Evolutionary conservation across 1,140 invertebrate genomes (phyloP), one percentile per base, ranked within the genome.

Genomic region (Eulimnadia texana): DNA sequence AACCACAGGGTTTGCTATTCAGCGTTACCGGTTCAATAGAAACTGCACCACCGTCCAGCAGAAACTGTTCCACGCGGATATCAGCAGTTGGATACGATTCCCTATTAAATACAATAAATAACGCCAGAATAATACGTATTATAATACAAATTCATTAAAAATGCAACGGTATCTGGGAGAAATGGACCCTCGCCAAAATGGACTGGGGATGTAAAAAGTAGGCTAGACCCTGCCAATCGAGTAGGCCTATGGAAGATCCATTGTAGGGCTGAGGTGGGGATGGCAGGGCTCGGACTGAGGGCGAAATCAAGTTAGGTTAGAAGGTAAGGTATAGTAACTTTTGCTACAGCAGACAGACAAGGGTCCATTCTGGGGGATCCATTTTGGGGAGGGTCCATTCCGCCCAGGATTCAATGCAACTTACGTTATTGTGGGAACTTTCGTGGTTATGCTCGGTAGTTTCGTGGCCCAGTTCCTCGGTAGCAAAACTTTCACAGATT

Each of bases 1-100:
- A 70, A 6, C 79, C 80, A 63, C 81, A 83, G 0, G 78, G 76
- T 10, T 72, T 64, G 9, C 78, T 76, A 68, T 82, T 80, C 66
- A 81, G 77, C 1, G 80, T 81, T 74, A 76, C 82, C 3, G 74
- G 70, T 2, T 67, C 63, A 55, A 76, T 70, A 2, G 78, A 76
- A 64, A 77, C 74, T 3, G 76, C 70, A n/a, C n/a, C n/a, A 0
- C 76, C 76, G 65, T 78, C 77, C 2, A 70, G 67, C 16, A 25
- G 53, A 16, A 42, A 42, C 33, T 16, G 6, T 13, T 73, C 72
- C 1, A 82, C 68, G 22, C 72, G 71, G n/a, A 82, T 68, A 65
- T 81, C 75, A 20, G 76, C 69, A 23, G 66, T 62, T 29, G 68
- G 63, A n/a, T 64, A 64, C 22, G 57, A 64, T 65, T 77, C 74